Percentiles rank a stretch among this genome's conserved stretches.
phyloP scores from a whole-genome alignment of 2,888 invertebrate species.

The Phasia obesa region DNA sequence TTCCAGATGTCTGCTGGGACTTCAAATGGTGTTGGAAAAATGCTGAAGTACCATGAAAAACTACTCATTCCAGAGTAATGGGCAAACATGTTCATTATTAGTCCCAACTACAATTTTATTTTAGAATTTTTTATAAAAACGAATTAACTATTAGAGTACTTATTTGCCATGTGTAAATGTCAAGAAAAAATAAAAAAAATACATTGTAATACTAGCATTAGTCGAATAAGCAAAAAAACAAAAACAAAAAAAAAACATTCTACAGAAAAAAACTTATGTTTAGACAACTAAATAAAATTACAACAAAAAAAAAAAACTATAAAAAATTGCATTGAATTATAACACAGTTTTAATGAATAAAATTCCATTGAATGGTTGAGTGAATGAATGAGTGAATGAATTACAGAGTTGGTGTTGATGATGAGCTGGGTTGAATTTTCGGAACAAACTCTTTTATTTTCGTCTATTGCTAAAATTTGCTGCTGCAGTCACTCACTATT shows the following conservation, averaged over 20 bases:
- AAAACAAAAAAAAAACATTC: no score
- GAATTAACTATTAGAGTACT: no score
- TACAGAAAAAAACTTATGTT: not conserved
- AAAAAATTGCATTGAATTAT: slow-evolving; percentile 44
- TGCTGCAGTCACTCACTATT: slow-evolving; percentile 25
- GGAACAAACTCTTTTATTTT: slow-evolving; percentile 13
- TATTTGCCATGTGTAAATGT: no score
- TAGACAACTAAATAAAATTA: not conserved
- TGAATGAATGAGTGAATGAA: slow-evolving; percentile 50
- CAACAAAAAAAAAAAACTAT: not conserved
- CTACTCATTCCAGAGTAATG: not conserved
- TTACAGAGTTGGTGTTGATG: slow-evolving; percentile 32
- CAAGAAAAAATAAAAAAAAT: no score
- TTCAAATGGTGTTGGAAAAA: slow-evolving; percentile 1
- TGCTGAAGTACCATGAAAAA: not conserved
- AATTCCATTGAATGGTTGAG: slow-evolving; percentile 52
- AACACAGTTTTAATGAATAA: slow-evolving; percentile 38
- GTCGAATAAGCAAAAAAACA: no score
- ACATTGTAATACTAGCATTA: no score
- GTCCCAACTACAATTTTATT: not conserved
- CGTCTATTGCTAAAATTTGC: slow-evolving; percentile 15
- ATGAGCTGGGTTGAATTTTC: slow-evolving; percentile 41
- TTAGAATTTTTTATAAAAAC: no score
- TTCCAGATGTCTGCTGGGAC: slow-evolving; percentile 6
- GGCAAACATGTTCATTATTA: not conserved